These are phyloP conservation scores for Drosophila falleni DNA, from an alignment of 2,888 invertebrate species.

Conservation along the genomic window DNA sequence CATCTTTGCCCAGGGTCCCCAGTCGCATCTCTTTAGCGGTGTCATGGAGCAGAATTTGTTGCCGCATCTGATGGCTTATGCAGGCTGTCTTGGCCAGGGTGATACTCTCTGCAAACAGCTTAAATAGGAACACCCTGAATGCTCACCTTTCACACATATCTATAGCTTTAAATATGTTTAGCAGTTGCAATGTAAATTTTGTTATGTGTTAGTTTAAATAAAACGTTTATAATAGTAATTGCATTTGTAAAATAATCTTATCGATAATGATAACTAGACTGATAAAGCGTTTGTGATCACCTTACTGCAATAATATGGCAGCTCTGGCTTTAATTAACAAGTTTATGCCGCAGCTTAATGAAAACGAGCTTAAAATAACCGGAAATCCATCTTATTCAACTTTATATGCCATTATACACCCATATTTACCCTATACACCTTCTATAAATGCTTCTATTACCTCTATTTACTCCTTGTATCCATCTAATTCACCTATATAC, in stretches of 20 bases:
- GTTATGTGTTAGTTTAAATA: conserved; percentile 34
- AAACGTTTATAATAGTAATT: conserved; percentile 1
- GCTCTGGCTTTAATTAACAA: background rate
- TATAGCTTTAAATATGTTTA: conserved; percentile 4
- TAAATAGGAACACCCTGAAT: background rate
- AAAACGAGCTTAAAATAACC: too few relatives aligned
- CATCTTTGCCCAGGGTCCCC: conserved; percentile 91
- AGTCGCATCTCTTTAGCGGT: conserved; percentile 92
- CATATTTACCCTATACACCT: too few relatives aligned
- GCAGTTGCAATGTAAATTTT: conserved; percentile 37
- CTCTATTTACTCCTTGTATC: too few relatives aligned
- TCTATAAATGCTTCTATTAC: too few relatives aligned
- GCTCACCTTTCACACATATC: background rate
- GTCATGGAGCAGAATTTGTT: conserved; percentile 91
- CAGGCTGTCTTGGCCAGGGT: conserved; percentile 89
- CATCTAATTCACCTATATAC: too few relatives aligned
- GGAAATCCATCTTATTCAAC: too few relatives aligned
- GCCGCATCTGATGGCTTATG: conserved; percentile 90
- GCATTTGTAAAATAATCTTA: background rate
- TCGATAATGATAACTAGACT: background rate
- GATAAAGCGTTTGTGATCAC: background rate
- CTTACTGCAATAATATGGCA: background rate
- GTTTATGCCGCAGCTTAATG: too few relatives aligned
- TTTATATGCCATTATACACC: too few relatives aligned
- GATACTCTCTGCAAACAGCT: conserved; percentile 42